Evolutionary conservation across 2,888 invertebrate species (phyloP).

Genomic region (Nycteola revayana): DNA sequence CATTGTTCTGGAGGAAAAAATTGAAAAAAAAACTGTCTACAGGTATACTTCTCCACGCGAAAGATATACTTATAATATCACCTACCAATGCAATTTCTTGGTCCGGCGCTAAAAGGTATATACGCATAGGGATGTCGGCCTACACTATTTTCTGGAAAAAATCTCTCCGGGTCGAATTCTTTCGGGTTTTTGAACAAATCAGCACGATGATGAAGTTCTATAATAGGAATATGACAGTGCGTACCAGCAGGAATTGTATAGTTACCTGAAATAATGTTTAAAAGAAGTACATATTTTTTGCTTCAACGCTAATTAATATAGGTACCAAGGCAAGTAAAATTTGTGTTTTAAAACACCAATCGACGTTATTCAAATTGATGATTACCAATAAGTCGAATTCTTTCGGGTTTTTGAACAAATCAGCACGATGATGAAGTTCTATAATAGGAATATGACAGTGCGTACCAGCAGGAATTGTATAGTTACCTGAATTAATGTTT

Average conservation of each 20-base stretch:
- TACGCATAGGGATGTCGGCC: constrained; percentile 84
- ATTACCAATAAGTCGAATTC: too few species aligned
- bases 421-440: constrained; percentile 83
- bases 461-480: constrained; percentile 68
- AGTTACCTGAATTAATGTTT: constrained; percentile 57
- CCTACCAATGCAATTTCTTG: constrained; percentile 85
- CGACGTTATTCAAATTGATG: too few species aligned
- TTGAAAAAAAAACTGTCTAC: too few species aligned
- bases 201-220: constrained; percentile 83
- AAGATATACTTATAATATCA: too few species aligned
- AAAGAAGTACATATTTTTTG: too few species aligned
- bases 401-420: constrained; percentile 84
- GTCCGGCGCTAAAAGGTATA: constrained; percentile 87
- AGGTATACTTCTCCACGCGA: too few species aligned
- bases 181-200: constrained; percentile 84
- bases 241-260: constrained; percentile 71
- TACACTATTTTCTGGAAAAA: constrained; percentile 79
- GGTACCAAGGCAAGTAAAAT: too few species aligned
- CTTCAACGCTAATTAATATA: too few species aligned
- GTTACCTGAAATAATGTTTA: constrained; percentile 55
- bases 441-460: constrained; percentile 76
- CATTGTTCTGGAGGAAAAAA: too few species aligned
- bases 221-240: constrained; percentile 75
- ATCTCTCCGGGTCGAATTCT: constrained; percentile 86
- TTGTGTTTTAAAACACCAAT: too few species aligned